phyloP scores from a whole-genome alignment of 1,140 invertebrate species.

The Penaeus indicus region DNA sequence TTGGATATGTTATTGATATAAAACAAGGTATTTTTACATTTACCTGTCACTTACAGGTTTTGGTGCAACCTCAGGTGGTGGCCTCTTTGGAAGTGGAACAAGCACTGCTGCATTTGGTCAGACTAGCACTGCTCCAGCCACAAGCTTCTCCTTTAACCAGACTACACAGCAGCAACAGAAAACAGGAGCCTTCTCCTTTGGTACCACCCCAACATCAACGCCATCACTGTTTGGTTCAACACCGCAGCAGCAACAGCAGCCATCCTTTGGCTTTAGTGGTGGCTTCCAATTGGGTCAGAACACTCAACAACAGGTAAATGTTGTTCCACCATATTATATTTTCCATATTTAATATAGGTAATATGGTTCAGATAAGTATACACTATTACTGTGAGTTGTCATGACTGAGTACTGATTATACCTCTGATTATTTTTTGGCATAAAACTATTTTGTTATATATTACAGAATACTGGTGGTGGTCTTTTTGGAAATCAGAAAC shows the following conservation, averaged over 20 bases:
- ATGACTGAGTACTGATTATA: neutral
- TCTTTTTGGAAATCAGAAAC: conserved; percentile 59
- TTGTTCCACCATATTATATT: neutral
- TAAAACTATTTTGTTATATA: neutral
- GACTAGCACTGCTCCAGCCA: conserved; percentile 48
- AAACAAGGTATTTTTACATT: too few relatives aligned
- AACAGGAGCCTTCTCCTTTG: conserved; percentile 49
- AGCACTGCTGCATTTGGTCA: conserved; percentile 52
- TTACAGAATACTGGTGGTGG: conserved; percentile 47
- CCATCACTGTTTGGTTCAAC: conserved; percentile 52
- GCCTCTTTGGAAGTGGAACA: conserved; percentile 46
- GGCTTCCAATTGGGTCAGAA: conserved; percentile 47
- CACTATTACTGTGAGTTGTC: neutral
- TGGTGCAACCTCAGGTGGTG: conserved; percentile 50
- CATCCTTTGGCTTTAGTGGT: conserved; percentile 27
- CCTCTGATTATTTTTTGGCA: neutral
- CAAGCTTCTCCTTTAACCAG: conserved; percentile 62
- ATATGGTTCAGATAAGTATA: neutral
- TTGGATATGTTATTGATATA: too few relatives aligned
- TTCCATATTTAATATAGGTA: neutral
- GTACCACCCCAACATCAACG: conserved; percentile 42
- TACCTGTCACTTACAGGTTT: conserved; percentile 43
- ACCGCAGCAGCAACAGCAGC: conserved; percentile 30
- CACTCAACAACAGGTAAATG: conserved; percentile 44
- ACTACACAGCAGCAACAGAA: conserved; percentile 49